Evolutionary conservation across 2,113 vertebrate genomes (phyloP), one percentile per base, ranked within the genome.

Genomic region (Plestiodon gilberti): DNA sequence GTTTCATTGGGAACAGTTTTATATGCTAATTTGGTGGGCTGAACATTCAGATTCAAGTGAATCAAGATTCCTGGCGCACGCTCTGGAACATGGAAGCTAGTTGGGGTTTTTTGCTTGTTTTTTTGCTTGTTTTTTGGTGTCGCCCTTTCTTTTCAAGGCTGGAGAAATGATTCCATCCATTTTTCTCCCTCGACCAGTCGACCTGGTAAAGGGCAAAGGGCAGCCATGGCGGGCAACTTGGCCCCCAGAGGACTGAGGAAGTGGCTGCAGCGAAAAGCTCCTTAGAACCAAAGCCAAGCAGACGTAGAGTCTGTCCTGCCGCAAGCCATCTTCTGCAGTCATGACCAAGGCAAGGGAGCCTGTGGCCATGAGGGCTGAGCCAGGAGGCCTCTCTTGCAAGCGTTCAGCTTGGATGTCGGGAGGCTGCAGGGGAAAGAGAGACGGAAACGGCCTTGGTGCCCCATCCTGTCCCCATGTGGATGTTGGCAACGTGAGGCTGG

Each of bases 31-130:
- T 90, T 28, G 23, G 74, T 0, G 70, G 87, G 81, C 67, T 40
- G 67, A 75, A 18, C 69, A 40, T 6, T 11, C 38, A 70, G 71
- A 43, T 1, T n/a, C 35, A 23, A 86, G 25, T 0, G 1, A 23
- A 40, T 85, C 43, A 3, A 48, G 8, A 48, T 79, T 83, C 85
- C 71, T 65, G 40, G 65, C 28, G 67, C 80, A 48, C 25, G 17
- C 0, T n/a, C n/a, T 3, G 1, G 9, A 13, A 59, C 1, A 22
- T 2, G 6, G 22, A 59, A 57, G 0, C 8, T 1, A 62, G 13
- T 73, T 70, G n/a, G 83, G 18, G 20, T n/a, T 30, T 23, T 35
- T 33, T 33, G 15, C 17, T 28, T 28, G 23, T 25, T 6, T 71
- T 71, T 38, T 38, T 71, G n/a, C n/a, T n/a, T 33, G n/a, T 69